phyloP scores from a whole-genome alignment of 2,797 vertebrate genomes.

The Ibycter americanus region DNA sequence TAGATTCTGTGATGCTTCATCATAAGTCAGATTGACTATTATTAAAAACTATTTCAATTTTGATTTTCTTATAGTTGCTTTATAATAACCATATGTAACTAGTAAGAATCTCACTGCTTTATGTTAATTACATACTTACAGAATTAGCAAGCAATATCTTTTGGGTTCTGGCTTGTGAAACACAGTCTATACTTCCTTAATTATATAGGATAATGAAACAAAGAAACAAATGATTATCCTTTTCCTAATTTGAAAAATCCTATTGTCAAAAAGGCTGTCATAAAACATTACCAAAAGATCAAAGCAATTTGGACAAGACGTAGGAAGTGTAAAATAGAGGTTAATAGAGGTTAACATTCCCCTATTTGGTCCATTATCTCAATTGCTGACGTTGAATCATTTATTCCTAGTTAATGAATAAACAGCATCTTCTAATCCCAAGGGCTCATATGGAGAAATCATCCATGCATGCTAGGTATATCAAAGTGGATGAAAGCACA shows the following conservation, averaged over 20 bases:
- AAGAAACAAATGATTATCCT: neutral
- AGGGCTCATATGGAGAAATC: neutral
- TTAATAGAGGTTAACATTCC: conserved; percentile 45
- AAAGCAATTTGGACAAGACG: neutral
- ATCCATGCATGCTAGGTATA: neutral
- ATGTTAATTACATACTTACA: neutral
- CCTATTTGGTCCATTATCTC: conserved; percentile 9
- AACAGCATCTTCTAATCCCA: conserved; percentile 7
- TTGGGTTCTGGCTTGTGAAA: neutral
- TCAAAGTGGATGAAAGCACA: neutral
- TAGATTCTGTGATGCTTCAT: neutral
- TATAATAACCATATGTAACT: neutral
- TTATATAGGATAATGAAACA: neutral
- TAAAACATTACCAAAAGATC: neutral
- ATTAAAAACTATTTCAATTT: conserved; percentile 2
- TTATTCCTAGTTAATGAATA: conserved; percentile 35
- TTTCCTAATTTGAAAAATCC: neutral
- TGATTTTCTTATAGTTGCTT: neutral
- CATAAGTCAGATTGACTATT: neutral
- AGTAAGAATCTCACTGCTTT: conserved; percentile 18
- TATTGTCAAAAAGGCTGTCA: neutral
- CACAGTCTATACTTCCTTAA: neutral
- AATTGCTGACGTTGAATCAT: neutral
- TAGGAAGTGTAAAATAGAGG: neutral
- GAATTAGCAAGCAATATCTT: conserved; percentile 1